phyloP scores from a whole-genome alignment of 2,113 vertebrate species.

The Phrynosoma blainvillii region DNA sequence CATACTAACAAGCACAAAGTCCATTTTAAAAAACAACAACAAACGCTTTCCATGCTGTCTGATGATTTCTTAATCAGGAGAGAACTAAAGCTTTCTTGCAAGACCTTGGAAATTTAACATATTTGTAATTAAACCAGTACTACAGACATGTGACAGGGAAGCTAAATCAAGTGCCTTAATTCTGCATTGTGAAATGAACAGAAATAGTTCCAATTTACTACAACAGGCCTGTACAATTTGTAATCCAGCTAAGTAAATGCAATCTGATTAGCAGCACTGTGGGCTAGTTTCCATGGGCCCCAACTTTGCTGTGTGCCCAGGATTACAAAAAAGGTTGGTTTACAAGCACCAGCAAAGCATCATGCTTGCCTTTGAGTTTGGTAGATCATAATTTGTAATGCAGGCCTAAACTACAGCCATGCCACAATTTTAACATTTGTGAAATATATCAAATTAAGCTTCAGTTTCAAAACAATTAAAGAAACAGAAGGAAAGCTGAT shows the following conservation, averaged over 20 bases:
- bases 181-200: neutral
- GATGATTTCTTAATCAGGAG: constrained; percentile 26
- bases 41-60: neutral
- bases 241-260: neutral
- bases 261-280: neutral
- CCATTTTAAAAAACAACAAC: neutral
- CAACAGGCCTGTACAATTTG: neutral
- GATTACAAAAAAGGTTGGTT: neutral
- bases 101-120: neutral
- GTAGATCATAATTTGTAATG: neutral
- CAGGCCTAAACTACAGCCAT: neutral
- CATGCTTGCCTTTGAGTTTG: neutral
- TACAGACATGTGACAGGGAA: constrained; percentile 33
- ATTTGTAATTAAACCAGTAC: constrained; percentile 2
- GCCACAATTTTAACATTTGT: neutral
- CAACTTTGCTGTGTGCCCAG: neutral
- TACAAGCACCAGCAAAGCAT: neutral
- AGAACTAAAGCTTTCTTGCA: constrained; percentile 2
- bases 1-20: neutral
- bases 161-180: constrained; percentile 42
- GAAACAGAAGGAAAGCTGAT: neutral
- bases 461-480: neutral
- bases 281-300: neutral
- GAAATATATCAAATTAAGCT: neutral
- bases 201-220: neutral